Evolutionary conservation across 2,888 invertebrate species (phyloP).

Genomic region (Monopis laevigella): DNA sequence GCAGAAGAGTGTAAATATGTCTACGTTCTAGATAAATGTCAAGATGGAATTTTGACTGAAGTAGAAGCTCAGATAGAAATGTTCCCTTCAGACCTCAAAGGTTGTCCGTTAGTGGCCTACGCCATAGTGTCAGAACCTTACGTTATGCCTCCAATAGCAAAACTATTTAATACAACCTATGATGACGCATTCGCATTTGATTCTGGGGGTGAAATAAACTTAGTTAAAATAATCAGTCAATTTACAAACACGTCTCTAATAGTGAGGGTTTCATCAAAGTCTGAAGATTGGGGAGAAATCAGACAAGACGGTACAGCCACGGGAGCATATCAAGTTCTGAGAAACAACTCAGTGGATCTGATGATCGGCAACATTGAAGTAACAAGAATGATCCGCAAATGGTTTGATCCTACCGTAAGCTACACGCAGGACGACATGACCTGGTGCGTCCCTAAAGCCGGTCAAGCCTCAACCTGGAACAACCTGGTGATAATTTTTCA

Average conservation of each 20-base stretch:
- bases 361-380: conserved; percentile 59
- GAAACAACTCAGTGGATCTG: conserved; percentile 41
- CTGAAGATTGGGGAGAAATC: conserved; percentile 53
- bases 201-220: conserved; percentile 51
- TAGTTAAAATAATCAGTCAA: conserved; percentile 52
- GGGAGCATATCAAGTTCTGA: conserved; percentile 41
- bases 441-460: conserved; percentile 52
- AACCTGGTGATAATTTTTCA: conserved; percentile 58
- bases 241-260: conserved; percentile 55
- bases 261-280: conserved; percentile 38
- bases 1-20: conserved; percentile 47
- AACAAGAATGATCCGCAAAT: conserved; percentile 45
- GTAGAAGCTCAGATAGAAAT: conserved; percentile 36
- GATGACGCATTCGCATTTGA: conserved; percentile 43
- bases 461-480: conserved; percentile 51
- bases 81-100: conserved; percentile 48
- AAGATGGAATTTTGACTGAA: conserved; percentile 33
- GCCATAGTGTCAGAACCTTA: conserved; percentile 57
- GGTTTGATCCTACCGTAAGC: conserved; percentile 54
- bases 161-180: conserved; percentile 30
- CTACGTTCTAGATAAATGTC: conserved; percentile 48
- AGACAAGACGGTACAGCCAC: conserved; percentile 41
- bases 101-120: conserved; percentile 50
- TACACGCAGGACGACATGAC: conserved; percentile 62
- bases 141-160: conserved; percentile 46